Evolutionary conservation across 2,113 vertebrate genomes (phyloP).

Genomic region (Xenopus laevis): DNA sequence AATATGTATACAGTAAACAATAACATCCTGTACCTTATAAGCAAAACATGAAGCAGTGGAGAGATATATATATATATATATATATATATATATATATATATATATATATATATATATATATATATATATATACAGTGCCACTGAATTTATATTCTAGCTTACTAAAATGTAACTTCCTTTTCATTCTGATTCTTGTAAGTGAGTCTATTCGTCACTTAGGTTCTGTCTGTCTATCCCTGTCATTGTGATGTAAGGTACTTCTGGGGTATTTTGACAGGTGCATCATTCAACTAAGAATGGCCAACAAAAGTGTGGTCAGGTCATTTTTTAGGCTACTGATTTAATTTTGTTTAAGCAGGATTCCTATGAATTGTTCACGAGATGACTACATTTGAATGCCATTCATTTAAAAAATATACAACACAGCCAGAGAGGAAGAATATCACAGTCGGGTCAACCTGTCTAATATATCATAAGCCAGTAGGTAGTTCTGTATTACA

Average conservation of each 20-base stretch:
- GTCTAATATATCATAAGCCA: slow-evolving; percentile 44
- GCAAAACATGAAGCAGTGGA: too few relatives aligned
- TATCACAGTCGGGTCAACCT: slow-evolving; percentile 40
- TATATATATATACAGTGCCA: neutral
- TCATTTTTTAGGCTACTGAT: slow-evolving; percentile 45
- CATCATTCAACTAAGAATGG: slow-evolving; percentile 43
- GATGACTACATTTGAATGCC: slow-evolving; percentile 45
- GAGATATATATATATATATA: too few relatives aligned
- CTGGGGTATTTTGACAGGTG: slow-evolving; percentile 38
- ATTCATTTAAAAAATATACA: slow-evolving; percentile 42
- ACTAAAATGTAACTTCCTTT: slow-evolving; percentile 29
- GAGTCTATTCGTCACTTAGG: slow-evolving; percentile 40
- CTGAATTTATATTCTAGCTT: slow-evolving; percentile 11
- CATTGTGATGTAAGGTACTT: slow-evolving; percentile 40
- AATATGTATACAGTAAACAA: too few relatives aligned
- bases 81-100: too few relatives aligned
- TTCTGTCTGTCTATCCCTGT: slow-evolving; percentile 45
- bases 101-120: too few relatives aligned
- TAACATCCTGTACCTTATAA: too few relatives aligned
- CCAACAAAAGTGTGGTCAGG: slow-evolving; percentile 42
- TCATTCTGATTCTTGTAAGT: slow-evolving; percentile 28
- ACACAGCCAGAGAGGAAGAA: slow-evolving; percentile 28
- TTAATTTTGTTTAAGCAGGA: slow-evolving; percentile 36
- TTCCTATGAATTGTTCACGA: slow-evolving; percentile 30
- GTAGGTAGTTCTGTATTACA: slow-evolving; percentile 36